Evolutionary conservation across 1,140 invertebrate genomes (phyloP).

Genomic region (Atta cephalotes): DNA sequence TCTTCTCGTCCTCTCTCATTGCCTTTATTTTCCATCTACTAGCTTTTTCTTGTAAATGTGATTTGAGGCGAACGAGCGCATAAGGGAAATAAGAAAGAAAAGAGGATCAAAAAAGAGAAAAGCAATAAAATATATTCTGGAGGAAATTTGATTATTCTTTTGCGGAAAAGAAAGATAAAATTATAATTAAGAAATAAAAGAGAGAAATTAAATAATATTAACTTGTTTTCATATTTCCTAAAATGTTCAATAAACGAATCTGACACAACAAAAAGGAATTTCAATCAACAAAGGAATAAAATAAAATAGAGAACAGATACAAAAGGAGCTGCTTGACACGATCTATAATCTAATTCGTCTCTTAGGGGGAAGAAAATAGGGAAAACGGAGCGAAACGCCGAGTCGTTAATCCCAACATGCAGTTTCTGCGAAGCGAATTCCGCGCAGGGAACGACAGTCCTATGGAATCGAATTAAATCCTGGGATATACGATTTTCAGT

Average conservation of each 20-base stretch:
- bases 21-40: conserved; percentile 64
- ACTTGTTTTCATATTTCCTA: background rate
- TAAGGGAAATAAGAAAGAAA: conserved; percentile 2
- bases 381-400: conserved; percentile 64
- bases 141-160: background rate
- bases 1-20: background rate
- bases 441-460: conserved; percentile 26
- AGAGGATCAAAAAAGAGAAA: conserved; percentile 1
- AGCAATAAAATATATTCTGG: background rate
- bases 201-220: background rate
- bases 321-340: conserved; percentile 40
- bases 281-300: conserved; percentile 28
- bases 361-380: conserved; percentile 40
- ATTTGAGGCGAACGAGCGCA: conserved; percentile 54
- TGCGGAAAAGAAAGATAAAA: background rate
- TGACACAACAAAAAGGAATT: conserved; percentile 2
- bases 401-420: conserved; percentile 65
- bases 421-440: conserved; percentile 28
- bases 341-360: conserved; percentile 57
- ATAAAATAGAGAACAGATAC: conserved; percentile 34
- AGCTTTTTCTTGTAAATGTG: conserved; percentile 69
- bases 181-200: background rate
- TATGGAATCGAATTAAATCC: conserved; percentile 71
- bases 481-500: conserved; percentile 55
- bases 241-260: background rate